These are phyloP conservation scores for Camptogramma bilineatum DNA, from an alignment of 2,888 invertebrate genomes.

Conservation along the genomic window DNA sequence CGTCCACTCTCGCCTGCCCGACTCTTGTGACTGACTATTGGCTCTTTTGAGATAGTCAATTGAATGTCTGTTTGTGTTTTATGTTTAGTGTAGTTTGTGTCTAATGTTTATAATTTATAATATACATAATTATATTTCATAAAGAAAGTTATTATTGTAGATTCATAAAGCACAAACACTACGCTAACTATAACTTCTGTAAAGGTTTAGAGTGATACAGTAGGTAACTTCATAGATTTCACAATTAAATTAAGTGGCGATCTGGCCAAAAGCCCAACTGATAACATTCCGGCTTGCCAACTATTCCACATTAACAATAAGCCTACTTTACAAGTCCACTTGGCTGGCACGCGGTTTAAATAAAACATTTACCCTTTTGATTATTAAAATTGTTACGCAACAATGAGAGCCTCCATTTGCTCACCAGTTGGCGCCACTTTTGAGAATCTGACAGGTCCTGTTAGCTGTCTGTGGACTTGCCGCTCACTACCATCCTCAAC, in stretches of 20 bases:
- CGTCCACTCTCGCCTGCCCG: no score
- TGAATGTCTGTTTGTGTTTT: no score
- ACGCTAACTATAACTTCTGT: neutral
- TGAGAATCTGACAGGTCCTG: neutral
- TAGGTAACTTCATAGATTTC: constrained; percentile 18
- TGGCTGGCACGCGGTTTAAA: constrained; percentile 26
- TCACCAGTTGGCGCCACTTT: neutral
- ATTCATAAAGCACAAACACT: neutral
- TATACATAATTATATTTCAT: no score
- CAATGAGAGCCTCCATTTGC: neutral
- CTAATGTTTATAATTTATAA: no score
- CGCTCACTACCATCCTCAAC: no score
- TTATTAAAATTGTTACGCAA: neutral
- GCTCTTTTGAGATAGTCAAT: no score
- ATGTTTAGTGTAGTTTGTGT: no score
- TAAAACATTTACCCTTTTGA: constrained; percentile 10
- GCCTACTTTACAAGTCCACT: constrained; percentile 34
- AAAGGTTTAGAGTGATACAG: constrained; percentile 4
- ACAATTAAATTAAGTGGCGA: constrained; percentile 37
- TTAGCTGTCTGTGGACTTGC: no score
- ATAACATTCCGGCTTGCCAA: constrained; percentile 30
- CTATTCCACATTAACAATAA: constrained; percentile 37
- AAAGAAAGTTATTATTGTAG: no score
- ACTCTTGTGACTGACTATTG: no score
- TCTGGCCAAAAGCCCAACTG: constrained; percentile 37